Conservation (phyloP, 1,140 invertebrate genomes). For the Drosophila tsacasi region DNA sequence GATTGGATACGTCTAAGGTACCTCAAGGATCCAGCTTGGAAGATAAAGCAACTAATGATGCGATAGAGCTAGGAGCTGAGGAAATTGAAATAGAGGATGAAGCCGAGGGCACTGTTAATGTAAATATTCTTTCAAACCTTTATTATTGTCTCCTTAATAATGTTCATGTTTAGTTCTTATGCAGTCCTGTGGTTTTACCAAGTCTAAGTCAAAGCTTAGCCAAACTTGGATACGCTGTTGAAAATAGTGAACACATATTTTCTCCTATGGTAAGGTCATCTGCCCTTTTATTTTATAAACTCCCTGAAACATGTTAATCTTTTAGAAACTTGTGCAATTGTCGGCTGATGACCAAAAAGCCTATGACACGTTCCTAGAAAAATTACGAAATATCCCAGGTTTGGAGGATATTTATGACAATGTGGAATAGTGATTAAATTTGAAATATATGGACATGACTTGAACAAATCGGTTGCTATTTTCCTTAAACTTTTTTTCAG, state of each 20-base stretch:
- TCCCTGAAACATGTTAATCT: not conserved
- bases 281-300: not conserved
- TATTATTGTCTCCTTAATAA: not conserved
- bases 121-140: constrained; percentile 54
- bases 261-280: constrained; percentile 49
- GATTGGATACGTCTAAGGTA: constrained; percentile 56
- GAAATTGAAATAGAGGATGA: constrained; percentile 87
- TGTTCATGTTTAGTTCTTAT: constrained; percentile 50
- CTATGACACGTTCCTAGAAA: constrained; percentile 58
- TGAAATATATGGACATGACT: not conserved
- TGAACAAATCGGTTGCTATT: no score
- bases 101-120: constrained; percentile 80
- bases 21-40: constrained; percentile 70
- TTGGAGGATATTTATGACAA: constrained; percentile 74
- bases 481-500: not conserved
- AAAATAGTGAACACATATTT: constrained; percentile 63
- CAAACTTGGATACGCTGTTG: constrained; percentile 51
- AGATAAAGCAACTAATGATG: constrained; percentile 88
- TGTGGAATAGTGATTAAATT: constrained; percentile 43
- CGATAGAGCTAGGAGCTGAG: constrained; percentile 88
- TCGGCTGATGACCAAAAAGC: constrained; percentile 48
- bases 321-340: constrained; percentile 54
- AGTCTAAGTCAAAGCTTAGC: constrained; percentile 39
- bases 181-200: constrained; percentile 46
- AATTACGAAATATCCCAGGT: constrained; percentile 55